These are phyloP conservation scores for Epinephelus cyanopodus DNA, from an alignment of 2,113 vertebrate species.

Conservation along the genomic window DNA sequence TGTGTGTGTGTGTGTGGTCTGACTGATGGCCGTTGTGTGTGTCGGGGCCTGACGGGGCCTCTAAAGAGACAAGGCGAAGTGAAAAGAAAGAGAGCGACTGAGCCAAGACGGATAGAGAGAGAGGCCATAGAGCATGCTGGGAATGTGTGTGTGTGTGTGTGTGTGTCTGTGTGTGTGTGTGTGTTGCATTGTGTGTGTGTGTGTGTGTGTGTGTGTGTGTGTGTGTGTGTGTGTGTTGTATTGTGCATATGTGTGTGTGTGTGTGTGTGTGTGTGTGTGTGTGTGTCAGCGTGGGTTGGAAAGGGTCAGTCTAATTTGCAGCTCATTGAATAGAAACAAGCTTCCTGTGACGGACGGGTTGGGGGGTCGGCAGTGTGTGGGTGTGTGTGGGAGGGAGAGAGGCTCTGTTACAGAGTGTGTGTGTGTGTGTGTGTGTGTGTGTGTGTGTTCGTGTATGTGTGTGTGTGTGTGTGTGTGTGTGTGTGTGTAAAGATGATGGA, in stretches of 20 bases:
- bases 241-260: conserved; percentile 32
- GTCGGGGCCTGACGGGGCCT: conserved; percentile 66
- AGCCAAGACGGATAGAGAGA: conserved; percentile 64
- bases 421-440: conserved; percentile 23
- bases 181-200: conserved; percentile 41
- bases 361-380: conserved; percentile 26
- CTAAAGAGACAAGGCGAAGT: conserved; percentile 70
- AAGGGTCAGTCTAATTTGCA: conserved; percentile 72
- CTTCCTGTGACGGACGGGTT: conserved; percentile 60
- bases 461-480: conserved; percentile 28
- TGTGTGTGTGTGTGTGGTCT: conserved; percentile 73
- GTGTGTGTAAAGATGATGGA: background rate
- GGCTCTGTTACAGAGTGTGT: background rate
- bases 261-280: conserved; percentile 30
- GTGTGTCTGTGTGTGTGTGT: conserved; percentile 39
- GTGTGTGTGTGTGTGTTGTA: conserved; percentile 31
- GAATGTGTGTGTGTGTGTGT: conserved; percentile 35
- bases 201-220: conserved; percentile 28
- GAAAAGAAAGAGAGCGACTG: conserved; percentile 56
- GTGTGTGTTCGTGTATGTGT: conserved; percentile 29
- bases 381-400: conserved; percentile 22
- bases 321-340: conserved; percentile 75
- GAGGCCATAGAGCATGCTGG: conserved; percentile 41
- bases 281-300: background rate
- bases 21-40: conserved; percentile 66